These are phyloP conservation scores for Dyspetes luteomarginatus DNA, from an alignment of 2,888 invertebrate genomes.

Conservation along the genomic window DNA sequence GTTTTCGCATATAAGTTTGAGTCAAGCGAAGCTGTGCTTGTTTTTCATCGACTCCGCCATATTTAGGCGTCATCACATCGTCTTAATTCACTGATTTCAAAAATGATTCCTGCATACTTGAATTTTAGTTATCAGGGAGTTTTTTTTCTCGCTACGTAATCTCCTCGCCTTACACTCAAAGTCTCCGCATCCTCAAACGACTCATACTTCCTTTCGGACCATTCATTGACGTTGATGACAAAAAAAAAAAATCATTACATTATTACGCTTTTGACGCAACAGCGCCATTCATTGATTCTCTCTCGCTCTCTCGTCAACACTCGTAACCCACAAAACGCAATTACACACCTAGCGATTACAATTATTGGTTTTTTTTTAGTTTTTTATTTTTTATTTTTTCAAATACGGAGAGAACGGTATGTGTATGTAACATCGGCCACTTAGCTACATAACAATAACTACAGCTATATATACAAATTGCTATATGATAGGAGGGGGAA, in stretches of 20 bases:
- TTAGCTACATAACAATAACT: slow-evolving; percentile 81
- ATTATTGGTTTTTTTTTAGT: slow-evolving; percentile 26
- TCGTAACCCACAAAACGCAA: slow-evolving; percentile 24
- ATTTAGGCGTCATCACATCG: no score
- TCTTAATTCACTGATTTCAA: no score
- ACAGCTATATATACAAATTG: slow-evolving; percentile 81
- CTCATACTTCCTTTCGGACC: slow-evolving; percentile 7
- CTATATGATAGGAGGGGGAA: slow-evolving; percentile 72
- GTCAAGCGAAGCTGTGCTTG: no score
- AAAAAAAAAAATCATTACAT: slow-evolving; percentile 11
- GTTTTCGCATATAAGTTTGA: no score
- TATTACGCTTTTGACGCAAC: slow-evolving; percentile 29
- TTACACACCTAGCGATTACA: slow-evolving; percentile 47
- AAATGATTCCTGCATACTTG: no score
- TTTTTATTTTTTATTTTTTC: slow-evolving; percentile 63
- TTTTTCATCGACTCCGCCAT: no score
- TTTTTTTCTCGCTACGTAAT: no score
- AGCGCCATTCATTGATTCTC: slow-evolving; percentile 15
- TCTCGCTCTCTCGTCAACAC: slow-evolving; percentile 4
- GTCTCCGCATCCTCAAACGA: no score
- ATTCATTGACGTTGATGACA: not conserved
- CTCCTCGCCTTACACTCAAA: no score
- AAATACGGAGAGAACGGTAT: slow-evolving; percentile 75
- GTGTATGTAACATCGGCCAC: slow-evolving; percentile 79
- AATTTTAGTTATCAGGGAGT: no score